phyloP scores from a whole-genome alignment of 2,888 invertebrate genomes.

The Elmis aenea region DNA sequence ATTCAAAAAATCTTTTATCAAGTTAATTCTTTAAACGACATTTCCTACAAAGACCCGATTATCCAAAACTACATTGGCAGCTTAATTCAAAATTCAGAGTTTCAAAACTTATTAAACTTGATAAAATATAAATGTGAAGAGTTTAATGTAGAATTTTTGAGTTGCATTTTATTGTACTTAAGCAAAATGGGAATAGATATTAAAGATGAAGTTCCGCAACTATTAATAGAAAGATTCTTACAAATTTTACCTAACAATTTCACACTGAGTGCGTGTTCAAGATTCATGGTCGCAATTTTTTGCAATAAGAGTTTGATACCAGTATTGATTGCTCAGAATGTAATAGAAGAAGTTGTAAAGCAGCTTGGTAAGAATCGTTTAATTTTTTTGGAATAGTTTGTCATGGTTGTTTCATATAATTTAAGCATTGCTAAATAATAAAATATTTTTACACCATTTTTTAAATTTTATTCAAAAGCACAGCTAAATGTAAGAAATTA shows the following conservation, averaged over 20 bases:
- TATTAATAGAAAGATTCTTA: conserved; percentile 39
- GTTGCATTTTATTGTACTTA: conserved; percentile 47
- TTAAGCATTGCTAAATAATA: too few relatives aligned
- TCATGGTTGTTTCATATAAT: too few relatives aligned
- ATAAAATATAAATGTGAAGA: conserved; percentile 34
- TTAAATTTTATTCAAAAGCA: too few relatives aligned
- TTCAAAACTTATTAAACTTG: conserved; percentile 31
- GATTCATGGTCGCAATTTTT: conserved; percentile 45
- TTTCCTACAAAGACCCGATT: too few relatives aligned
- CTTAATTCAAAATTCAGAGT: conserved; percentile 34
- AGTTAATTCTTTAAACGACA: conserved; percentile 25
- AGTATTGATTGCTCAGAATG: conserved; percentile 40
- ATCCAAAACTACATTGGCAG: conserved; percentile 1
- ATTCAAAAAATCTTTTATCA: conserved; percentile 39
- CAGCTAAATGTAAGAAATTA: too few relatives aligned
- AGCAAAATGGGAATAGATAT: conserved; percentile 46
- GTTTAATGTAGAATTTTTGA: conserved; percentile 43
- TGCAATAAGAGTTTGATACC: conserved; percentile 42
- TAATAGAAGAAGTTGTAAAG: conserved; percentile 42
- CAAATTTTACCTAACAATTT: conserved; percentile 30
- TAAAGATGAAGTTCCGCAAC: conserved; percentile 36
- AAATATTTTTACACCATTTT: too few relatives aligned
- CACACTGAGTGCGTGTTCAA: conserved; percentile 43
- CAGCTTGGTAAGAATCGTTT: conserved; percentile 37
- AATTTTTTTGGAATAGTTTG: conserved; percentile 1